These are phyloP conservation scores for Galaxias olidus DNA, from an alignment of 2,797 vertebrate species.

Conservation along the genomic window DNA sequence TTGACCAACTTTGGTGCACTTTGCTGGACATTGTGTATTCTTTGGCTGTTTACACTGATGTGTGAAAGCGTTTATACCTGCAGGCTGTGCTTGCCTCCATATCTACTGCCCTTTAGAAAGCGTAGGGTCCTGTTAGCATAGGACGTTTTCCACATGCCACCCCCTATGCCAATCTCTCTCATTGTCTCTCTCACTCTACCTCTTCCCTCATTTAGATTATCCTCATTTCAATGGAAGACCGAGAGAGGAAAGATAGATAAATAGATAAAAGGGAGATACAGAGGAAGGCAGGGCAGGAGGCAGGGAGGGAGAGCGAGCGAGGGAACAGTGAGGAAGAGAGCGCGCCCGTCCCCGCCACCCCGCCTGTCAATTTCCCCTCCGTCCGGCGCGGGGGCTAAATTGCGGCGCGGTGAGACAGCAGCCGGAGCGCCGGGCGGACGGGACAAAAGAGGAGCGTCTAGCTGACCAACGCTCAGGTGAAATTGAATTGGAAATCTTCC, in stretches of 20 bases:
- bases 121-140: too few relatives aligned
- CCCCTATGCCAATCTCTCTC: constrained; percentile 22
- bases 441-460: constrained; percentile 84
- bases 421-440: constrained; percentile 78
- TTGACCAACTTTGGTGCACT: too few relatives aligned
- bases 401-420: constrained; percentile 88
- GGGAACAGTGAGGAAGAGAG: constrained; percentile 66
- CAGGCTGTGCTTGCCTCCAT: too few relatives aligned
- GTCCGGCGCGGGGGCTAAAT: constrained; percentile 84
- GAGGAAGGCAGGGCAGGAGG: constrained; percentile 19
- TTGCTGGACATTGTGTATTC: too few relatives aligned
- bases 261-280: neutral
- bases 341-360: constrained; percentile 79
- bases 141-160: too few relatives aligned
- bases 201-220: neutral
- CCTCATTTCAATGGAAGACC: constrained; percentile 32
- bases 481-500: constrained; percentile 97
- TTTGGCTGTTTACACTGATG: too few relatives aligned
- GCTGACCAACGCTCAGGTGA: constrained; percentile 92
- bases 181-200: constrained; percentile 17
- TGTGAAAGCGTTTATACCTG: too few relatives aligned
- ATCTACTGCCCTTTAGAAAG: too few relatives aligned
- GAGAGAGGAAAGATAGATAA: neutral
- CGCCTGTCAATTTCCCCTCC: constrained; percentile 83
- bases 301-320: constrained; percentile 19